Base-by-base conservation (phyloP, 2,888 invertebrate species). In the Patella caerulea region DNA sequence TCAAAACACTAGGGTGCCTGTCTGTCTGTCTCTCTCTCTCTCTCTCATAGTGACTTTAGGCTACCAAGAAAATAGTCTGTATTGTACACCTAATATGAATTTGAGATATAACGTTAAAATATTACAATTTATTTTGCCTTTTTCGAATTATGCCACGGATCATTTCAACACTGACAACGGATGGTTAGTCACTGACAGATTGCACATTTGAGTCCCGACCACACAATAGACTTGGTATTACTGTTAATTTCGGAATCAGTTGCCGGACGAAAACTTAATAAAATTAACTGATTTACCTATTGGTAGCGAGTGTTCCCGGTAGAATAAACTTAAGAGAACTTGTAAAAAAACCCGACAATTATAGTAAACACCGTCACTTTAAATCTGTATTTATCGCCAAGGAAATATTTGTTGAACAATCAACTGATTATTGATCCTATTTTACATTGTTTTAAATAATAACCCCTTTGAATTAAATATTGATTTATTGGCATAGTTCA, bases 91-190 rank as follows among this genome's bases (percentile, higher is more conserved):
- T 1, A 24, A 24, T 24, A 24, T 24, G 24, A 24, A 24, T 24
- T 24, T 24, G 24, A 24, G 24, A 59, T 17, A 3, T n/a, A 19
- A 59, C 19, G 17, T 19, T n/a, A 65, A 19, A 65, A 19, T 4
- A 65, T 3, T 4, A 0, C n/a, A n/a, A 17, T 65, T n/a, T 7
- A n/a, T 3, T 65, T 65, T n/a, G 19, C 5, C 19, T 17, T 65
- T n/a, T n/a, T 29, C 12, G 71, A 34, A 71, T 71, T 71, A 12
- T 15, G 34, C 11, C 19, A 34, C 24, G 7, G 29, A 29, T 71
- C 34, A 71, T 14, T 24, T 29, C 24, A 71, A 71, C 71, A 19
- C 65, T n/a, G 29, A 71, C 71, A 71, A 71, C 24, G 71, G 29
- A 29, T 71, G 24, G 15, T 14, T 19, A 29, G 19, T 71, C 11